These are phyloP conservation scores for Lithobius niger DNA, from an alignment of 1,140 invertebrate species.

Conservation along the genomic window DNA sequence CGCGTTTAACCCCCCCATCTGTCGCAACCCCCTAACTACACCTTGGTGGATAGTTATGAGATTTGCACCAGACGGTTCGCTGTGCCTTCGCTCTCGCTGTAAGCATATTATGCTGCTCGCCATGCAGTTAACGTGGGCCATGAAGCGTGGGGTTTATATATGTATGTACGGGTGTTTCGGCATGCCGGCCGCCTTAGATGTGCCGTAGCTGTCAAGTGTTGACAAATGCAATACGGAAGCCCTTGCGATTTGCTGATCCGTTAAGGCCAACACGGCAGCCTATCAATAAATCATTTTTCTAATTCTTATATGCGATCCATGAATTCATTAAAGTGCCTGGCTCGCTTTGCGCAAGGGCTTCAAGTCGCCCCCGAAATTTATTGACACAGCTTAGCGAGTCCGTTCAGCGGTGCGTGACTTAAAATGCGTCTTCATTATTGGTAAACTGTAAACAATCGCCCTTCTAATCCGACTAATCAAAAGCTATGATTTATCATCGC, in stretches of 20 bases:
- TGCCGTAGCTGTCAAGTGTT: not conserved
- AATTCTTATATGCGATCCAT: not conserved
- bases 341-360: not conserved
- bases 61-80: too few species aligned
- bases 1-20: too few species aligned
- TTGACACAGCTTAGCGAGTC: not conserved
- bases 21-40: too few species aligned
- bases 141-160: too few species aligned
- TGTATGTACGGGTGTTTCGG: too few species aligned
- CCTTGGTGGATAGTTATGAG: too few species aligned
- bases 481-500: not conserved
- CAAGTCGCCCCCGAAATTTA: not conserved
- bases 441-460: not conserved
- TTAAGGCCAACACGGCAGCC: not conserved
- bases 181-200: too few species aligned
- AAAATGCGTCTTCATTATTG: not conserved
- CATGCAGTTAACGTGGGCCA: too few species aligned
- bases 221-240: not conserved
- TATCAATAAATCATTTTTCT: not conserved
- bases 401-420: not conserved
- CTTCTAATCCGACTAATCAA: not conserved
- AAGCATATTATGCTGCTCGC: too few species aligned
- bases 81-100: too few species aligned
- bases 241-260: not conserved
- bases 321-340: not conserved